phyloP scores from a whole-genome alignment of 1,140 invertebrate species.

The Acromyrmex echinatior region DNA sequence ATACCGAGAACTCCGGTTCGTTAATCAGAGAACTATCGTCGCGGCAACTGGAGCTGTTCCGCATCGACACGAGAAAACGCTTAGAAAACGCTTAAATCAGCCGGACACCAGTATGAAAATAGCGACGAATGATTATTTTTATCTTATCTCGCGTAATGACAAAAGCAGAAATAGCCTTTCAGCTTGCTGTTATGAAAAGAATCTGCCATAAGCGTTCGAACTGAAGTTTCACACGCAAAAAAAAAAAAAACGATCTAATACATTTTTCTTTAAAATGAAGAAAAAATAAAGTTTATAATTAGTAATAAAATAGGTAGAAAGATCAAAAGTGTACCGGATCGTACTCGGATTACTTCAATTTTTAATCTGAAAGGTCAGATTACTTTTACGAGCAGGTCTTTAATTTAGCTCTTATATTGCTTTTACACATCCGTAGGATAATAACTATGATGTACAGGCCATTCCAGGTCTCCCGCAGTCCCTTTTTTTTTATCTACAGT shows the following conservation, averaged over 20 bases:
- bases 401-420: slow-evolving; percentile 27
- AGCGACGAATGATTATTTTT: slow-evolving; percentile 22
- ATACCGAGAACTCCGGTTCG: slow-evolving; percentile 62
- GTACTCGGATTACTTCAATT: not conserved
- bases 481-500: slow-evolving; percentile 17
- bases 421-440: slow-evolving; percentile 1
- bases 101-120: slow-evolving; percentile 6
- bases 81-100: slow-evolving; percentile 29
- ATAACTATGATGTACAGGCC: slow-evolving; percentile 34
- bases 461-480: slow-evolving; percentile 3
- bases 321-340: not conserved
- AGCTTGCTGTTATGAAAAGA: not conserved
- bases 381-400: slow-evolving; percentile 6
- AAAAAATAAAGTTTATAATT: not conserved
- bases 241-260: not conserved
- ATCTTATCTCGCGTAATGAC: slow-evolving; percentile 13
- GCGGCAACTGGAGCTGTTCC: slow-evolving; percentile 6
- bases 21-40: slow-evolving; percentile 39
- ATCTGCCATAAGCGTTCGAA: not conserved
- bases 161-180: slow-evolving; percentile 22
- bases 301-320: too few relatives aligned
- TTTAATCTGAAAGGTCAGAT: not conserved
- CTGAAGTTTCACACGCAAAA: not conserved
- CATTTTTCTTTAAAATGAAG: not conserved
- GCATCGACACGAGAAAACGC: not conserved